Conservation (phyloP, 2,888 invertebrate genomes). For the Cosmopolites sordidus region DNA sequence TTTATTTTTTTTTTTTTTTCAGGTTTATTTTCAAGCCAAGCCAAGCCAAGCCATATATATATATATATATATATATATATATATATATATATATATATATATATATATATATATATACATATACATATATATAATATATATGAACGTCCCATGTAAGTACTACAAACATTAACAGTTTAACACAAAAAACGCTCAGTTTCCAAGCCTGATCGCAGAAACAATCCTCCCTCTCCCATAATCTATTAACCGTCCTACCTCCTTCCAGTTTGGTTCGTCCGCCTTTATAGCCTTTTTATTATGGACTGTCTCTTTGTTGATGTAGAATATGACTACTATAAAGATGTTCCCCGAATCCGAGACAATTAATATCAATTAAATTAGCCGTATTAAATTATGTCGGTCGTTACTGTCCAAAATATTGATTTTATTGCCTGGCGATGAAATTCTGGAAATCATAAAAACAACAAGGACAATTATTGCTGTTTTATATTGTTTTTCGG, state of each 20-base stretch:
- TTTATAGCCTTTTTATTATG: constrained; percentile 22
- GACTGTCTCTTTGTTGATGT: constrained; percentile 22
- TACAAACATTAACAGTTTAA: neutral
- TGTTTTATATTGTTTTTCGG: neutral
- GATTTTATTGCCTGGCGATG: constrained; percentile 6
- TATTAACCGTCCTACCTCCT: constrained; percentile 24
- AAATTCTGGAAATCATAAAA: neutral
- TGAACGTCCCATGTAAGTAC: too few relatives aligned
- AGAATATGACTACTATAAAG: constrained; percentile 28
- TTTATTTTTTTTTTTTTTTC: too few relatives aligned
- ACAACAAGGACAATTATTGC: neutral
- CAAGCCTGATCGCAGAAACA: constrained; percentile 5
- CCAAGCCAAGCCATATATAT: too few relatives aligned
- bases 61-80: neutral
- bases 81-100: neutral
- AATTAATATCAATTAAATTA: constrained; percentile 37
- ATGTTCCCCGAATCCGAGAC: constrained; percentile 31
- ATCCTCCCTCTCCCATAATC: constrained; percentile 17
- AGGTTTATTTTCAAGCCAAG: too few relatives aligned
- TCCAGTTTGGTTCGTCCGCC: constrained; percentile 19
- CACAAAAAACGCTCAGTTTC: constrained; percentile 2
- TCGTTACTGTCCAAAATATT: constrained; percentile 10
- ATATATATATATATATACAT: neutral
- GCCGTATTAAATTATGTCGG: constrained; percentile 10
- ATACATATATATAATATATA: neutral